phyloP scores from a whole-genome alignment of 2,888 invertebrate species.

The Mantis religiosa region DNA sequence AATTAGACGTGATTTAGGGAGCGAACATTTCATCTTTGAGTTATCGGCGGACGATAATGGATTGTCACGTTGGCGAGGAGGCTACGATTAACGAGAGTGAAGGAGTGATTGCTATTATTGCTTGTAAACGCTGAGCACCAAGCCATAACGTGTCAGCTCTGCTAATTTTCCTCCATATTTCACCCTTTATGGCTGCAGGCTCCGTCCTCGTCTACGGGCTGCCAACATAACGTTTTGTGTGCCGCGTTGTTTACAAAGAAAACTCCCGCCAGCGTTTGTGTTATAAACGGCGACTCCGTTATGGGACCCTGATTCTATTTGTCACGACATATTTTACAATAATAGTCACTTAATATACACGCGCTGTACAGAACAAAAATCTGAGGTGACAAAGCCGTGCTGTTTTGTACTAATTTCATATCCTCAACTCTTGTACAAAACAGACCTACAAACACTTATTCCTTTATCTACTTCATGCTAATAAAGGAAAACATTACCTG shows the following conservation, averaged over 20 bases:
- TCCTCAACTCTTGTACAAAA: too few species aligned
- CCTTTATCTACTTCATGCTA: too few species aligned
- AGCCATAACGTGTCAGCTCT: slow-evolving; percentile 8
- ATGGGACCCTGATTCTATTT: background rate
- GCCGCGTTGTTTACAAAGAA: background rate
- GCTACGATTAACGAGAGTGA: slow-evolving; percentile 8
- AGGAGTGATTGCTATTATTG: slow-evolving; percentile 16
- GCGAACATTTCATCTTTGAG: background rate
- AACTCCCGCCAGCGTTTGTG: background rate
- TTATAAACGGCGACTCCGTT: too few species aligned
- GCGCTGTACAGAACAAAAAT: too few species aligned
- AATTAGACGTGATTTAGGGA: background rate
- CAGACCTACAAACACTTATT: too few species aligned
- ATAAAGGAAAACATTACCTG: too few species aligned
- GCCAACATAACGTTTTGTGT: too few species aligned
- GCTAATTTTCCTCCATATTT: slow-evolving; percentile 16
- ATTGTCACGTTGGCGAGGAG: background rate
- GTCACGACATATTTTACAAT: background rate
- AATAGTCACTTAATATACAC: background rate
- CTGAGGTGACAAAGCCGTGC: too few species aligned
- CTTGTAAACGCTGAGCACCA: slow-evolving; percentile 14
- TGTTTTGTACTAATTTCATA: too few species aligned
- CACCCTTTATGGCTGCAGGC: slow-evolving; percentile 6
- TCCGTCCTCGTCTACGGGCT: background rate
- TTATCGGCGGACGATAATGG: background rate